These are phyloP conservation scores for Drosophila sp. DNA, from an alignment of 1,140 invertebrate genomes.

Conservation along the genomic window DNA sequence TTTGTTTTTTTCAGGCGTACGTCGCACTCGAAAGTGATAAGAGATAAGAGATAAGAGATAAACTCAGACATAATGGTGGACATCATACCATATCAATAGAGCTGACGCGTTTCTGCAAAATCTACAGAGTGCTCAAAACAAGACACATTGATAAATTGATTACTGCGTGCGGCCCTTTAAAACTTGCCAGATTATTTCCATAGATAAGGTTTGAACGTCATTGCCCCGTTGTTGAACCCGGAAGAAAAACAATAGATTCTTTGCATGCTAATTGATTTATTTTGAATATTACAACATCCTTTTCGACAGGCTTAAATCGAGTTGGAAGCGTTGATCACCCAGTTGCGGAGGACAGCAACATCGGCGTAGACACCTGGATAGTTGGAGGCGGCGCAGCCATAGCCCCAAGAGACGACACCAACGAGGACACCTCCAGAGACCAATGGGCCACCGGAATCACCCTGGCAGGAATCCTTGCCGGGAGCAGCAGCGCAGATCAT, in stretches of 20 bases:
- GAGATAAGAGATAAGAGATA: too few relatives aligned
- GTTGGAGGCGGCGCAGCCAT: slow-evolving; percentile 86
- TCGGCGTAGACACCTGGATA: slow-evolving; percentile 87
- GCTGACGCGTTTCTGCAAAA: slow-evolving; percentile 30
- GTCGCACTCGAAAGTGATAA: slow-evolving; percentile 52
- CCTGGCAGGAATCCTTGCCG: slow-evolving; percentile 76
- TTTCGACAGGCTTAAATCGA: slow-evolving; percentile 16
- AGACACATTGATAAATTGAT: slow-evolving; percentile 18
- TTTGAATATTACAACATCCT: not conserved
- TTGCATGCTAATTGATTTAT: slow-evolving; percentile 9
- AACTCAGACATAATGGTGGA: not conserved
- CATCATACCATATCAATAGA: slow-evolving; percentile 29
- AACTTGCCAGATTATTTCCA: not conserved
- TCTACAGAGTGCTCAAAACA: slow-evolving; percentile 24
- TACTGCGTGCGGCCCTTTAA: slow-evolving; percentile 21
- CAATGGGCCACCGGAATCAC: slow-evolving; percentile 86
- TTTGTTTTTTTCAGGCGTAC: slow-evolving; percentile 22
- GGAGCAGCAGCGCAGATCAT: slow-evolving; percentile 84
- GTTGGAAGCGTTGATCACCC: slow-evolving; percentile 55
- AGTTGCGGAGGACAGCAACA: slow-evolving; percentile 75
- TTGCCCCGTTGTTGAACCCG: not conserved
- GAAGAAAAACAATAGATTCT: slow-evolving; percentile 6
- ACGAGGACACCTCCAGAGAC: slow-evolving; percentile 68
- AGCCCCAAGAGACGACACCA: slow-evolving; percentile 88
- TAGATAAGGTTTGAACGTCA: slow-evolving; percentile 15